Evolutionary conservation across 30 jellyfish, hydroid and myxozoan species (phyloP).

Genomic region (Phacellophora camtschatica): DNA sequence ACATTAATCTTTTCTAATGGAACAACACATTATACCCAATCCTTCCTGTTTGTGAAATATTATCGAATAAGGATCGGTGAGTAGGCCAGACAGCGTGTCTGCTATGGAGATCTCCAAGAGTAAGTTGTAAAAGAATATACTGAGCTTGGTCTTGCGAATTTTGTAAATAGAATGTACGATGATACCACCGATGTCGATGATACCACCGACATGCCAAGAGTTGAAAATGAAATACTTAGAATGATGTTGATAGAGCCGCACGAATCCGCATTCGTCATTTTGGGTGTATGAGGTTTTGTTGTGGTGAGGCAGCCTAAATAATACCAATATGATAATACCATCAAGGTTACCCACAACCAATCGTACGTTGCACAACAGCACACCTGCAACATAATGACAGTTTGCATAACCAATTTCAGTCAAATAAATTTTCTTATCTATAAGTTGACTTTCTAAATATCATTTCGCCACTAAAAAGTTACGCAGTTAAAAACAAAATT

Average conservation of each 20-base stretch:
- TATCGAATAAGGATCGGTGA: conserved; percentile 33
- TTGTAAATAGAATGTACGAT: conserved; percentile 8
- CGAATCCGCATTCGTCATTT: conserved; percentile 21
- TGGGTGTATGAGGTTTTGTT: not conserved
- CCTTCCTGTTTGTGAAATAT: conserved; percentile 18
- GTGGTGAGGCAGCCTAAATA: no score
- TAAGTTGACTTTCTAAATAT: no score
- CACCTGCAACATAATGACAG: no score
- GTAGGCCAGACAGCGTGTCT: conserved; percentile 1
- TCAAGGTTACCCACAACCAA: no score
- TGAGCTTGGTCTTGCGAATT: conserved; percentile 3
- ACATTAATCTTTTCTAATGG: no score
- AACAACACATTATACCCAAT: no score
- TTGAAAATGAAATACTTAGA: not conserved
- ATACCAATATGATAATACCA: no score
- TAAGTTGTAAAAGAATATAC: conserved; percentile 15
- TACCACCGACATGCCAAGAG: not conserved
- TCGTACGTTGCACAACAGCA: no score
- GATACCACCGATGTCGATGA: not conserved
- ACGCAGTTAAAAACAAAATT: no score
- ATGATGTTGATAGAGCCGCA: conserved; percentile 15
- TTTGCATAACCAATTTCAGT: no score
- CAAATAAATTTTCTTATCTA: no score
- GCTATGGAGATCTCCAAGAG: conserved; percentile 20
- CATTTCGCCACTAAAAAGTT: no score